Evolutionary conservation across 2,888 invertebrate genomes (phyloP), one percentile per base, ranked within the genome.

Genomic region (Eupsilia transversa): DNA sequence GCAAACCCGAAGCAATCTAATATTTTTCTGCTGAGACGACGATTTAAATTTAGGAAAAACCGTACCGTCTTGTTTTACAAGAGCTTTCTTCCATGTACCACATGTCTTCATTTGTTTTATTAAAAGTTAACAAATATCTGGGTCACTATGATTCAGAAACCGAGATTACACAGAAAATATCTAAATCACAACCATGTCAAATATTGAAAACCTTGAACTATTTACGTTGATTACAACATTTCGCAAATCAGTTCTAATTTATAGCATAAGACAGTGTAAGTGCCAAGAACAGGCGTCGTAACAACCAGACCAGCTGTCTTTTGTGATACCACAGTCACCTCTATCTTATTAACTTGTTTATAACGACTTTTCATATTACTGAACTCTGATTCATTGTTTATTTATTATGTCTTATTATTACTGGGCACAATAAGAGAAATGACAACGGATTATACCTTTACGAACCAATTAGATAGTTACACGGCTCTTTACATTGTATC

Each of bases 241-340:
- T 86, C 61, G 87, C 86, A 80, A 87, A 88, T 85, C 83, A 79
- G 77, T 79, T 87, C 74, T 83, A 84, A 85, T 88, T 88, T 86
- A 88, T 81, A 80, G 81, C 71, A 65, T 41, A 68, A 67, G 69
- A 72, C 71, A 65, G 72, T 75, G 77, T 82, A 82, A 83, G 78
- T 88, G 88, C 85, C 88, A 88, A 88, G 88, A 87, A 77, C 60
- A 75, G 81, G 65, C 80, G 66, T 72, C 71, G 82, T 68, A 72
- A 68, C 74, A 74, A 75, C 57, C 52, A 41, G 74, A 73, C 66
- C 77, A 83, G 81, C 78, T 83, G 83, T 81, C 81, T 79, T 72
- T 79, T 81, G 72, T 85, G 74, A 67, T 83, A 76, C 65, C 61
- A 69, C 52, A 72, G 77, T 67, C 77, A 46, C 27, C 56, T 52